Evolutionary conservation across 2,888 invertebrate genomes (phyloP).

Genomic region (Leucoma salicis): DNA sequence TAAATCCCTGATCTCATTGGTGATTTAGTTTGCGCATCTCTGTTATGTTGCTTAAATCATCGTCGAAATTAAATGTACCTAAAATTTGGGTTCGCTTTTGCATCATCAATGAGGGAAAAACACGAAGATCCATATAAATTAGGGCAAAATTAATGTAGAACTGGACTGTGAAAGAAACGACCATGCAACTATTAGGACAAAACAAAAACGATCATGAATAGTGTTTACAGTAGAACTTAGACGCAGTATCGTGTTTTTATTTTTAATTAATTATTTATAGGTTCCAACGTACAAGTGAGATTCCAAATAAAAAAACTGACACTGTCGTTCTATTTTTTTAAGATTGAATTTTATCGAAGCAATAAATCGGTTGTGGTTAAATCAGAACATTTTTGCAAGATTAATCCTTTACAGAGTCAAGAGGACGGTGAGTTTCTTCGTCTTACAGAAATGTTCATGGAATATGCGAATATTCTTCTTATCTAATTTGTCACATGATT

Average conservation of each 20-base stretch:
- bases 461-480: slow-evolving; percentile 56
- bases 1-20: too few relatives aligned
- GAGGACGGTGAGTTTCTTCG: slow-evolving; percentile 74
- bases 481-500: slow-evolving; percentile 10
- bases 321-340: too few relatives aligned
- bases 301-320: too few relatives aligned
- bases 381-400: slow-evolving; percentile 68
- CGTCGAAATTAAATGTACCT: slow-evolving; percentile 45
- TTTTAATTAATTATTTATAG: too few relatives aligned
- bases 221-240: slow-evolving; percentile 48
- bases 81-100: slow-evolving; percentile 56
- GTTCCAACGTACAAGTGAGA: too few relatives aligned
- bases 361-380: slow-evolving; percentile 53
- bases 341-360: background rate
- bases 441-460: slow-evolving; percentile 71
- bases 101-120: slow-evolving; percentile 69
- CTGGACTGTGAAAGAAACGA: slow-evolving; percentile 65
- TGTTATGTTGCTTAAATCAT: slow-evolving; percentile 73
- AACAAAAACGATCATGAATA: slow-evolving; percentile 42
- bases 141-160: slow-evolving; percentile 59
- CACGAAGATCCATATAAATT: slow-evolving; percentile 71
- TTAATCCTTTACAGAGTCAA: slow-evolving; percentile 71
- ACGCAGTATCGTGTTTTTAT: slow-evolving; percentile 42
- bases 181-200: slow-evolving; percentile 29
- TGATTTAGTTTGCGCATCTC: too few relatives aligned